Evolutionary conservation across 2,888 invertebrate genomes (phyloP).

Genomic region (Acanthosepion esculentum): DNA sequence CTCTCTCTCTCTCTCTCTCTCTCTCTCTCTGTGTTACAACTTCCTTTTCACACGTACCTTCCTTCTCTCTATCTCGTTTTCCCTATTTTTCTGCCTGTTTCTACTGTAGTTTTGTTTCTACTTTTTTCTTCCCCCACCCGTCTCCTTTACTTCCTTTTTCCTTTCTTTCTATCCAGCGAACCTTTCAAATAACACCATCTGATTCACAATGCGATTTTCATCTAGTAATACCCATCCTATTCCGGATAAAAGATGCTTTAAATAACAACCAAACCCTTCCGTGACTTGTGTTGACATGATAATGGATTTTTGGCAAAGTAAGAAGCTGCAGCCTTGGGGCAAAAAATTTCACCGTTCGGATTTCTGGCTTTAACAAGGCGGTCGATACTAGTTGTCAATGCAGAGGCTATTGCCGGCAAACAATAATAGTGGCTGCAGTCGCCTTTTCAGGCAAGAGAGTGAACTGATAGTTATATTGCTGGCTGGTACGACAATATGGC

Average conservation of each 20-base stretch:
- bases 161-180: background rate
- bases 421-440: background rate
- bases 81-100: too few relatives aligned
- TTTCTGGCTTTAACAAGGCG: background rate
- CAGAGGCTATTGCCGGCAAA: background rate
- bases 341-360: background rate
- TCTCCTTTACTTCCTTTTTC: background rate
- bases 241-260: background rate
- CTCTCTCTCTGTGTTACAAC: too few relatives aligned
- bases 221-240: background rate
- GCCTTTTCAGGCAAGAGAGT: background rate
- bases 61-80: too few relatives aligned
- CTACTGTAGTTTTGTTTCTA: too few relatives aligned
- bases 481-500: background rate
- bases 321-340: background rate
- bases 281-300: background rate
- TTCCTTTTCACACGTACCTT: too few relatives aligned
- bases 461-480: background rate
- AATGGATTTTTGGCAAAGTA: constrained; percentile 8
- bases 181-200: background rate
- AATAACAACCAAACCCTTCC: background rate
- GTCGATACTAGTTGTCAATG: background rate
- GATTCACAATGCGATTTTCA: background rate
- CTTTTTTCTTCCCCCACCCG: too few relatives aligned
- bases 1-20: too few relatives aligned